Percentiles rank a stretch among this genome's conserved stretches.
Evolutionary conservation across 2,113 vertebrate genomes (phyloP).

Genomic region (Lycaon pictus): DNA sequence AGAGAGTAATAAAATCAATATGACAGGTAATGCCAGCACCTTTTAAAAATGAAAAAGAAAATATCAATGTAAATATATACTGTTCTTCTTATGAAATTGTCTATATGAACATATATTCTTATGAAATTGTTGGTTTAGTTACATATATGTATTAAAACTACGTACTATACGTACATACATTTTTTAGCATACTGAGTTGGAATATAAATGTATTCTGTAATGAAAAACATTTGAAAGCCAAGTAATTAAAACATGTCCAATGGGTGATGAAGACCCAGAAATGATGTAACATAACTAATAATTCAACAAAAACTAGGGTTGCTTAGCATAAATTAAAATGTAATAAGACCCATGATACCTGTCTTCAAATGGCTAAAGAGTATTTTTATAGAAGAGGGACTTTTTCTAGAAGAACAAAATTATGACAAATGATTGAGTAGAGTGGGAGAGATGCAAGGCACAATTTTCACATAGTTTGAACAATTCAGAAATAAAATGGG

Average conservation of each 20-base stretch:
- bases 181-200: neutral
- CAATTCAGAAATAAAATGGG: conserved; percentile 18
- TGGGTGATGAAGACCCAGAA: neutral
- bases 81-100: neutral
- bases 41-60: conserved; percentile 33
- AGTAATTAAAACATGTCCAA: neutral
- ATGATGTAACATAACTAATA: neutral
- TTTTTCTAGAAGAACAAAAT: conserved; percentile 19
- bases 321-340: neutral
- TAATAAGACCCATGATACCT: neutral
- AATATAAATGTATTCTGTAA: neutral
- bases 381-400: neutral
- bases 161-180: neutral
- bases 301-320: conserved; percentile 44
- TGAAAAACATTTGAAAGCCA: conserved; percentile 40
- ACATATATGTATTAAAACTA: neutral
- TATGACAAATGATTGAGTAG: neutral
- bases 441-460: neutral
- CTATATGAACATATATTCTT: neutral
- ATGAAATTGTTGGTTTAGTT: conserved; percentile 30
- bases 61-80: neutral
- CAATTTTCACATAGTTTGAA: conserved; percentile 20
- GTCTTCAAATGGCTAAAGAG: neutral
- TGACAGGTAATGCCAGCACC: neutral
- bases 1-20: neutral